phyloP scores from a whole-genome alignment of 2,113 vertebrate species.

The Albula glossodonta region DNA sequence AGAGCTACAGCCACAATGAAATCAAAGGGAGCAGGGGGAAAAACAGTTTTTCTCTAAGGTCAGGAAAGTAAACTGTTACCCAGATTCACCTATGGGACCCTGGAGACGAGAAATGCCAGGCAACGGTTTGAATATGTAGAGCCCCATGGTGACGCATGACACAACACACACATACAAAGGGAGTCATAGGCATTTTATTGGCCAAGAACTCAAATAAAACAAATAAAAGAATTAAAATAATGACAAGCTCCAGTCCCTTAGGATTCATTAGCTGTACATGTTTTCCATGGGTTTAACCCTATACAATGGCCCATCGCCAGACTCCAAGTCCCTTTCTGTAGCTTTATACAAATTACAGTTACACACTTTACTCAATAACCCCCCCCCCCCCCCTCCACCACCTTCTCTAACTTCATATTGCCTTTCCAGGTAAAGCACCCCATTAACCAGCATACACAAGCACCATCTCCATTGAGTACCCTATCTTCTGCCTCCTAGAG shows the following conservation, averaged over 20 bases:
- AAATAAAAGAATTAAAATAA: neutral
- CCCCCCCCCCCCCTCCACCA: too few species aligned
- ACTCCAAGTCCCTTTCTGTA: too few species aligned
- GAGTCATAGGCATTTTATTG: slow-evolving; percentile 6
- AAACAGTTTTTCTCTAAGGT: neutral
- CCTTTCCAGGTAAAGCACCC: too few species aligned
- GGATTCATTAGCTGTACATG: neutral
- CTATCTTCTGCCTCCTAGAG: too few species aligned
- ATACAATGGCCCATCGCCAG: too few species aligned
- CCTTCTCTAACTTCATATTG: too few species aligned
- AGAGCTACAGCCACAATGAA: neutral
- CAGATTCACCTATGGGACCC: neutral
- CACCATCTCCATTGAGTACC: too few species aligned
- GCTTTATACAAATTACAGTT: too few species aligned
- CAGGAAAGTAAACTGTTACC: neutral
- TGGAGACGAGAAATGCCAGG: neutral
- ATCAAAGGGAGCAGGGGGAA: neutral
- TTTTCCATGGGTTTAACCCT: neutral
- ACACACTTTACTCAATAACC: too few species aligned
- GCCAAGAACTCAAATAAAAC: neutral
- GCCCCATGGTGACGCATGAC: too few species aligned
- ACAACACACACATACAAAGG: neutral
- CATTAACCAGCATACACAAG: too few species aligned
- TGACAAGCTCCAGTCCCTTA: neutral
- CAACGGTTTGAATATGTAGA: neutral